Conservation (phyloP, 2,113 vertebrate genomes). For the Triplophysa dalaica region DNA sequence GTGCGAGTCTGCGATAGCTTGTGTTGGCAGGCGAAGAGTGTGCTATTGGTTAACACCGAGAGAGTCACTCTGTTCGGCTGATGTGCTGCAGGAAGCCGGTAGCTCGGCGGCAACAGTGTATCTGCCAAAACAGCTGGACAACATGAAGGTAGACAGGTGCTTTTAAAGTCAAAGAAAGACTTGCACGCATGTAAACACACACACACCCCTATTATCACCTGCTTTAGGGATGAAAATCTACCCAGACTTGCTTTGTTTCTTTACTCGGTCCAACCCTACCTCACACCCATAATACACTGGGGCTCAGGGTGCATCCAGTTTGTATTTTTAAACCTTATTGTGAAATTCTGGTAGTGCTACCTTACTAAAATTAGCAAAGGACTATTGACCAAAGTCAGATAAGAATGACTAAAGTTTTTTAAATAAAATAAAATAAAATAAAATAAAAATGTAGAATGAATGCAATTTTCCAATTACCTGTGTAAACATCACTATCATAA, state of each 20-base stretch:
- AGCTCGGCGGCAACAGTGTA: conserved; percentile 62
- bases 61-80: conserved; percentile 55
- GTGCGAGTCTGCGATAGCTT: conserved; percentile 11
- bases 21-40: background rate
- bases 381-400: too few species aligned
- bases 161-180: conserved; percentile 49
- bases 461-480: too few species aligned
- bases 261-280: conserved; percentile 21
- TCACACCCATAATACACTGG: conserved; percentile 32
- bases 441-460: too few species aligned
- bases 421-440: too few species aligned
- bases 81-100: conserved; percentile 57
- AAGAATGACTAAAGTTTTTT: too few species aligned
- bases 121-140: conserved; percentile 70
- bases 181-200: conserved; percentile 18
- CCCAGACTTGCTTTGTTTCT: conserved; percentile 35
- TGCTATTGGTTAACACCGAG: background rate
- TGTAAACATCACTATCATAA: too few species aligned
- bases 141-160: conserved; percentile 34
- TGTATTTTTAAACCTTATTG: too few species aligned
- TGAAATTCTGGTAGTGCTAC: too few species aligned
- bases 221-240: conserved; percentile 12
- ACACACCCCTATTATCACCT: background rate
- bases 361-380: too few species aligned
- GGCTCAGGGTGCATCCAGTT: background rate